A percentile compares a stretch with the other conserved stretches of the same genome.
phyloP scores from a whole-genome alignment of 2,113 vertebrate genomes.

The Nyctereutes procyonoides region DNA sequence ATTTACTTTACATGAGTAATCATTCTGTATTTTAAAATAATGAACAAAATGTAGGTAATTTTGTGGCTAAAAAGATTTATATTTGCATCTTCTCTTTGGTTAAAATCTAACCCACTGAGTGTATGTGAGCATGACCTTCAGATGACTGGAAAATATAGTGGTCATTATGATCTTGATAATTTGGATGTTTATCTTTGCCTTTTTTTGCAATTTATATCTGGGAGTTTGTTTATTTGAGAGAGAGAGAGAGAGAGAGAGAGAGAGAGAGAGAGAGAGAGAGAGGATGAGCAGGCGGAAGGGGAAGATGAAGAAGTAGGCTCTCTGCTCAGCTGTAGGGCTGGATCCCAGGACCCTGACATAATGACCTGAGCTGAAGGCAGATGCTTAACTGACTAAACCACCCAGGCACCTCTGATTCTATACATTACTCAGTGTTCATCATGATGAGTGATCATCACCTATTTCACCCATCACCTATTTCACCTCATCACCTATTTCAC shows the following conservation, averaged over 20 bases:
- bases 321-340: no score
- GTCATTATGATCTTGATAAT: not conserved
- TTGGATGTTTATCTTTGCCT: not conserved
- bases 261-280: no score
- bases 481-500: not conserved
- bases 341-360: no score
- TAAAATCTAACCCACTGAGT: not conserved
- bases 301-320: no score
- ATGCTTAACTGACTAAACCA: no score
- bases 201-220: slow-evolving; percentile 16
- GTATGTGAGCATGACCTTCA: not conserved
- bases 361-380: no score
- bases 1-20: slow-evolving; percentile 20
- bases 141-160: not conserved
- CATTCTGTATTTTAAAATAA: slow-evolving; percentile 31
- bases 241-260: no score
- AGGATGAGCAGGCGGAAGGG: no score
- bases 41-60: slow-evolving; percentile 1
- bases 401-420: not conserved
- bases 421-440: not conserved
- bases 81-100: not conserved
- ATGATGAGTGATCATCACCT: not conserved
- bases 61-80: not conserved
- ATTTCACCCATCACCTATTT: not conserved
- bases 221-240: not conserved